Evolutionary conservation across 2,797 vertebrate genomes (phyloP).

Genomic region (Acanthornis magna): DNA sequence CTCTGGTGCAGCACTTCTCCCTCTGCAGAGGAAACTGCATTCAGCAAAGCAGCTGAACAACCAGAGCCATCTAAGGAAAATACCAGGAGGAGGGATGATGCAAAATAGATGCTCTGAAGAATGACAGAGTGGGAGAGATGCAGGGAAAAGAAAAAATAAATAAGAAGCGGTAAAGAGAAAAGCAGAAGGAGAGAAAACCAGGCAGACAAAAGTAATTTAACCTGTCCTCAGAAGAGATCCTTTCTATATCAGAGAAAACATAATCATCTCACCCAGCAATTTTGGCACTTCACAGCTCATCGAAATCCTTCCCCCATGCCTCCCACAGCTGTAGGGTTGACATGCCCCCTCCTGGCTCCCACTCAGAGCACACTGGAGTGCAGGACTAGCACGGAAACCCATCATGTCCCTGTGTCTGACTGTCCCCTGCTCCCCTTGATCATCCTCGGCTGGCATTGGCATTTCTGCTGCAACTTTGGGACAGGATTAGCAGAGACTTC

Average conservation of each 20-base stretch:
- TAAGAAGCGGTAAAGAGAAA: background rate
- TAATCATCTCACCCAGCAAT: background rate
- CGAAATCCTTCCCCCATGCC: background rate
- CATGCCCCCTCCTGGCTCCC: background rate
- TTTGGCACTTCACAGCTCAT: background rate
- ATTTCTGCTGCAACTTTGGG: background rate
- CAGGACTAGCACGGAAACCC: background rate
- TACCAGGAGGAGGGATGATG: background rate
- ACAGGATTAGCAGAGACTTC: background rate
- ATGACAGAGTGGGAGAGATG: background rate
- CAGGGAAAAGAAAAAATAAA: background rate
- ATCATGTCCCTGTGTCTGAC: background rate
- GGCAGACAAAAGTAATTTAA: background rate
- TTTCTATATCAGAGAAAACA: background rate
- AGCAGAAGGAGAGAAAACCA: background rate
- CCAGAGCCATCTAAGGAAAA: background rate
- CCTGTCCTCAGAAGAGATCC: background rate
- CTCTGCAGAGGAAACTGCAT: background rate
- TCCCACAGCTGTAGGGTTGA: background rate
- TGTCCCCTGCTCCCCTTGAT: background rate
- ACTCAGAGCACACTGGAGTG: background rate
- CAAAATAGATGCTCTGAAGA: background rate
- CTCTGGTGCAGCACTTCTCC: background rate
- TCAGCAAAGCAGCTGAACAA: background rate
- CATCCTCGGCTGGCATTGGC: accelerated